These are phyloP conservation scores for Ctenosaura bakeri DNA, from an alignment of 2,797 vertebrate species.

Conservation along the genomic window DNA sequence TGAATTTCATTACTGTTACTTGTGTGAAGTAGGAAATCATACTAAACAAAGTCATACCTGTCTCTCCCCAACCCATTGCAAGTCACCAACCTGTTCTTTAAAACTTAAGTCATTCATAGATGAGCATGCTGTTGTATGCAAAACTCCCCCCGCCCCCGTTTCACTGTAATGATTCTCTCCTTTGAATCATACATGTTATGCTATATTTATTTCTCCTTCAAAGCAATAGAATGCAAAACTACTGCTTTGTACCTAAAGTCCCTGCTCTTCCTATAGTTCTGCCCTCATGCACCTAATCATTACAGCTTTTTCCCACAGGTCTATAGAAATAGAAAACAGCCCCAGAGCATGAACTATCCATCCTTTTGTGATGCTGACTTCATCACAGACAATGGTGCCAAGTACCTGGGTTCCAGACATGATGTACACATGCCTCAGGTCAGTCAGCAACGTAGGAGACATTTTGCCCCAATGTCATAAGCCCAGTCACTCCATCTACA, in stretches of 20 bases:
- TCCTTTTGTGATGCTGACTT: slow-evolving; percentile 75
- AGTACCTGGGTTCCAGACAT: slow-evolving; percentile 72
- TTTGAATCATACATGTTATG: slow-evolving; percentile 54
- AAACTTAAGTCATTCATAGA: slow-evolving; percentile 49
- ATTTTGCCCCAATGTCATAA: slow-evolving; percentile 33
- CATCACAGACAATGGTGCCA: slow-evolving; percentile 74
- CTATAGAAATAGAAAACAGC: slow-evolving; percentile 77
- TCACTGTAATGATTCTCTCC: slow-evolving; percentile 54
- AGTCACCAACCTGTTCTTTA: slow-evolving; percentile 42
- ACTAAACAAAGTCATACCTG: not conserved
- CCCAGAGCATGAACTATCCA: slow-evolving; percentile 69
- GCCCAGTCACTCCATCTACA: slow-evolving; percentile 22
- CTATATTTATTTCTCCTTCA: slow-evolving; percentile 42
- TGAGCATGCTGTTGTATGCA: slow-evolving; percentile 33
- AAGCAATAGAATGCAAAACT: slow-evolving; percentile 53
- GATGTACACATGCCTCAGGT: slow-evolving; percentile 71
- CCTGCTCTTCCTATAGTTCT: slow-evolving; percentile 42
- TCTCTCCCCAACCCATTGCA: slow-evolving; percentile 12
- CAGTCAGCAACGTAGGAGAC: slow-evolving; percentile 76
- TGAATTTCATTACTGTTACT: slow-evolving; percentile 19
- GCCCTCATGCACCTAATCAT: slow-evolving; percentile 68
- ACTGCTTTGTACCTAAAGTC: slow-evolving; percentile 49
- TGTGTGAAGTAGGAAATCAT: slow-evolving; percentile 33
- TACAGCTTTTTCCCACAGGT: slow-evolving; percentile 77
- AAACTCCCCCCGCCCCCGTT: not conserved